Conservation (phyloP, 2,888 invertebrate species). For the Crossocerus cetratus region DNA sequence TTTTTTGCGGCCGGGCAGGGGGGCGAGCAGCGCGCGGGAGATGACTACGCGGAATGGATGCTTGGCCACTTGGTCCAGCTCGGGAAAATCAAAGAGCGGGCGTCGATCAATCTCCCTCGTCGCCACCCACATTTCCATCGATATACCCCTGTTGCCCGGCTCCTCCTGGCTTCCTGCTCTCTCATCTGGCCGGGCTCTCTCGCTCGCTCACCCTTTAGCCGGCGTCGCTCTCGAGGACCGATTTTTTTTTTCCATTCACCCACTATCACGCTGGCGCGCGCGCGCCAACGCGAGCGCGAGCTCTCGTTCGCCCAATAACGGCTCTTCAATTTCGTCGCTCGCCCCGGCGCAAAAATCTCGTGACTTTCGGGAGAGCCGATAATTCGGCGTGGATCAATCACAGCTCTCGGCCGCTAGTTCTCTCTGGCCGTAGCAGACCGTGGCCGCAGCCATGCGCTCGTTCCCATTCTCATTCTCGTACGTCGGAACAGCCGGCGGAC, state of each 20-base stretch:
- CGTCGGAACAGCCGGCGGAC: too few species aligned
- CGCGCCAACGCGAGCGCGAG: conserved; percentile 47
- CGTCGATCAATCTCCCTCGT: conserved; percentile 48
- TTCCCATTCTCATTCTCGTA: not conserved
- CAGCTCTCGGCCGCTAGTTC: conserved; percentile 1
- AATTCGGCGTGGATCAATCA: conserved; percentile 53
- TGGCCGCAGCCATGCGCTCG: not conserved
- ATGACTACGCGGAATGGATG: conserved; percentile 53
- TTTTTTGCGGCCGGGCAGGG: conserved; percentile 38
- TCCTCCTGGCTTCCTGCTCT: not conserved
- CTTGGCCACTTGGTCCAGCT: conserved; percentile 51
- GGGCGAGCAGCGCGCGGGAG: conserved; percentile 34
- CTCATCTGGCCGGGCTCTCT: not conserved
- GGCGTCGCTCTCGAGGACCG: conserved; percentile 22
- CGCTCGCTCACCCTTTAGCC: conserved; percentile 3
- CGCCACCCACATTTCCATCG: conserved; percentile 5
- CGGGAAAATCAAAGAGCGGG: conserved; percentile 58
- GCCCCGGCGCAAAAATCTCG: conserved; percentile 49
- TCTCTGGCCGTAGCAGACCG: not conserved
- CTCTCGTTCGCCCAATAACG: conserved; percentile 57
- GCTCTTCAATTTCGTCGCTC: conserved; percentile 56
- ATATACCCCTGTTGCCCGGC: not conserved
- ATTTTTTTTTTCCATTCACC: conserved; percentile 39
- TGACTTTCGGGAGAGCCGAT: conserved; percentile 53
- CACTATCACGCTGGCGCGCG: too few species aligned